Evolutionary conservation across 2,888 invertebrate genomes (phyloP).

Genomic region (Tipula helvola): DNA sequence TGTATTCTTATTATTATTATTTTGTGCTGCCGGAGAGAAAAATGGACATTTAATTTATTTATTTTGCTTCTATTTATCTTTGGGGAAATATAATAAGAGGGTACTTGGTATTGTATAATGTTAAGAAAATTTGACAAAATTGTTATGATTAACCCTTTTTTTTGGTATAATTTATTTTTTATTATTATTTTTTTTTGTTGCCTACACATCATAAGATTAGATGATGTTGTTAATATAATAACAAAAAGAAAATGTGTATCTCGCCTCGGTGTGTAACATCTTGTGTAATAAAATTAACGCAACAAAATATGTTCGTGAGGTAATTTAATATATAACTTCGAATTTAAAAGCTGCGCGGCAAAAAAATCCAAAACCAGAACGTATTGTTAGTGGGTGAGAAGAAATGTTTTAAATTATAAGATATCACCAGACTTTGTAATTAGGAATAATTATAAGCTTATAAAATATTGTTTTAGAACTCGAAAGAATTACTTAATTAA

Average conservation of each 20-base stretch:
- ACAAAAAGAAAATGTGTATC: neutral
- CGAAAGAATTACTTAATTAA: too few relatives aligned
- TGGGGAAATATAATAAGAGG: neutral
- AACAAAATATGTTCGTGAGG: neutral
- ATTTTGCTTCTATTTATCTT: neutral
- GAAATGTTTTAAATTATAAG: too few relatives aligned
- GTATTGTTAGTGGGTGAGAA: too few relatives aligned
- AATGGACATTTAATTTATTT: constrained; percentile 4
- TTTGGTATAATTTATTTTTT: neutral
- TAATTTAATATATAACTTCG: neutral
- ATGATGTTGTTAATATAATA: neutral
- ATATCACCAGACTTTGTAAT: too few relatives aligned
- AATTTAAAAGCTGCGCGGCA: too few relatives aligned
- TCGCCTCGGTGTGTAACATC: neutral
- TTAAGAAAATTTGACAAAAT: neutral
- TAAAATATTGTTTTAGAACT: too few relatives aligned
- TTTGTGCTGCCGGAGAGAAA: neutral
- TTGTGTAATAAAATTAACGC: neutral
- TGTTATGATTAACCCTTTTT: neutral
- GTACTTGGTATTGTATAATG: neutral
- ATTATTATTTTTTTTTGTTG: neutral
- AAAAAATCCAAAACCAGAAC: too few relatives aligned
- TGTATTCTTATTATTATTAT: neutral
- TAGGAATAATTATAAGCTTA: too few relatives aligned
- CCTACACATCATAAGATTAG: neutral